phyloP scores from a whole-genome alignment of 2,113 vertebrate species.

The Hemiprocne comata region DNA sequence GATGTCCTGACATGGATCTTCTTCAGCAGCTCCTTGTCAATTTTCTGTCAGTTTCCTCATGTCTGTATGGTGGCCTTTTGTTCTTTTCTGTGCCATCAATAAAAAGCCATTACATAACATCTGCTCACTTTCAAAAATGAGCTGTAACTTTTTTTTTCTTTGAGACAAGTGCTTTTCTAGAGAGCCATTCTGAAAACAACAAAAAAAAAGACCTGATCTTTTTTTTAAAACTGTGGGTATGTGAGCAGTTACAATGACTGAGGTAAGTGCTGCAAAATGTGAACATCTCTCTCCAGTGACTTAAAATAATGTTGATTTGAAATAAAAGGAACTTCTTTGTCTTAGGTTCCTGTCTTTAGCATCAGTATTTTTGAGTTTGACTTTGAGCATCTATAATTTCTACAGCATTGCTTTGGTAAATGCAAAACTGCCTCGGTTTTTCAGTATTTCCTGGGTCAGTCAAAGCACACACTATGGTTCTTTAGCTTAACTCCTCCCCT shows the following conservation, averaged over 20 bases:
- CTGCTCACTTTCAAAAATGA: neutral
- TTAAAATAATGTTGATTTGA: neutral
- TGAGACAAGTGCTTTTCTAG: rapidly evolving
- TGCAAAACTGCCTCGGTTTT: neutral
- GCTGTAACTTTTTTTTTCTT: neutral
- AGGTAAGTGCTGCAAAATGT: neutral
- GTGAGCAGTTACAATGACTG: rapidly evolving
- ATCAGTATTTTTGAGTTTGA: neutral
- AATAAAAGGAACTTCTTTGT: neutral
- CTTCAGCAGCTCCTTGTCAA: no score
- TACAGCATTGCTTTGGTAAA: neutral
- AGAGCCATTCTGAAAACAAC: neutral
- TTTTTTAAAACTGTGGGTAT: neutral
- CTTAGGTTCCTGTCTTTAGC: neutral
- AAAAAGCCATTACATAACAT: neutral
- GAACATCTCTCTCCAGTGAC: neutral
- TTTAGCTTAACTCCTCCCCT: neutral
- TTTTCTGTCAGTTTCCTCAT: neutral
- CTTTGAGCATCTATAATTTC: neutral
- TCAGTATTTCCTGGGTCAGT: neutral
- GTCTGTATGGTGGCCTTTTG: neutral
- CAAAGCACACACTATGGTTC: neutral
- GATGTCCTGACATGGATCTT: rapidly evolving
- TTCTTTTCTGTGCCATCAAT: rapidly evolving
- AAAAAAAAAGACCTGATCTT: rapidly evolving